These are phyloP conservation scores for Ctenoplectra terminalis DNA, from an alignment of 1,140 invertebrate genomes.

Conservation along the genomic window DNA sequence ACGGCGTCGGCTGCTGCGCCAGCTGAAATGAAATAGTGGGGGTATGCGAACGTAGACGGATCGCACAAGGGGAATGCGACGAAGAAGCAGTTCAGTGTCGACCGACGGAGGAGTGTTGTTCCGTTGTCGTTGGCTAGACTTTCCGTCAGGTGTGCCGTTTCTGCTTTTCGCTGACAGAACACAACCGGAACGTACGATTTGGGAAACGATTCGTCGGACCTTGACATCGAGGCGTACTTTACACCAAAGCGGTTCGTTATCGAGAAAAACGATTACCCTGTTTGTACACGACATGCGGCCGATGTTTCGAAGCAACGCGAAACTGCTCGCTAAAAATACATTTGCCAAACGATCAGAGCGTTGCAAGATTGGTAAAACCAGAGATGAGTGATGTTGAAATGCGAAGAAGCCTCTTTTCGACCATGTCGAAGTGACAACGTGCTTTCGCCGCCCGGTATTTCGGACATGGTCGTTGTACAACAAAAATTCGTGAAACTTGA, in stretches of 20 bases:
- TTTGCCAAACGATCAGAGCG: conserved; percentile 20
- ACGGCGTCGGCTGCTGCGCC: conserved; percentile 51
- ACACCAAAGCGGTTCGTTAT: neutral
- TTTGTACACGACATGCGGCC: neutral
- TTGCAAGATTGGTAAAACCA: neutral
- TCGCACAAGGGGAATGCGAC: conserved; percentile 26
- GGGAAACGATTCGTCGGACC: neutral
- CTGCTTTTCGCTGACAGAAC: neutral
- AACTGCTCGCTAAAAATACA: conserved; percentile 26
- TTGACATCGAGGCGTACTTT: neutral
- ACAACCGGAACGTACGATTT: neutral
- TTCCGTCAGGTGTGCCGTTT: neutral
- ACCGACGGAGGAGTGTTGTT: conserved; percentile 4
- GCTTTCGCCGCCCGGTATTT: neutral
- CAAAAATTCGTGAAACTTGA: neutral
- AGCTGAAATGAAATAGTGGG: conserved; percentile 43
- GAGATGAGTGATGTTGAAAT: neutral
- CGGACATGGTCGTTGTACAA: neutral
- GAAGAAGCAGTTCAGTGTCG: conserved; percentile 32
- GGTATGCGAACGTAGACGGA: conserved; percentile 39
- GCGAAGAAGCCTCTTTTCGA: neutral
- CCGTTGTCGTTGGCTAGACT: neutral
- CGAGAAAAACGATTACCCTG: no score
- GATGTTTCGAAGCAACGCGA: neutral
- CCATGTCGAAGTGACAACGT: conserved; percentile 6